These are phyloP conservation scores for Solenopsis invicta DNA, from an alignment of 1,140 invertebrate genomes.

Conservation along the genomic window DNA sequence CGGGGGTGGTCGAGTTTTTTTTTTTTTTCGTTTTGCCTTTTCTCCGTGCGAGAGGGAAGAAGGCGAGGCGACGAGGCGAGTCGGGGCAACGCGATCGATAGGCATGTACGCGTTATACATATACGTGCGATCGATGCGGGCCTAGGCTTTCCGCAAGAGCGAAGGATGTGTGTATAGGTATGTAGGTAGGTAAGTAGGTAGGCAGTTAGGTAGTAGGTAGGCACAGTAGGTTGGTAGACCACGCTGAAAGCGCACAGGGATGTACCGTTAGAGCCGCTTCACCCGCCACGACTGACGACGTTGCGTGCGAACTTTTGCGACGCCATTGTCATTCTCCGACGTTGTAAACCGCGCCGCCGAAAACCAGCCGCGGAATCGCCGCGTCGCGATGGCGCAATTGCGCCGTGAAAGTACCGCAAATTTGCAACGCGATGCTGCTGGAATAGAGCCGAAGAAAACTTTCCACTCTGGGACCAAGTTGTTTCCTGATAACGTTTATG, in stretches of 20 bases:
- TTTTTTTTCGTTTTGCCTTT: conserved; percentile 68
- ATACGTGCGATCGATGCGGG: conserved; percentile 75
- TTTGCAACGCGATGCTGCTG: conserved; percentile 38
- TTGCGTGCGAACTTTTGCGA: conserved; percentile 37
- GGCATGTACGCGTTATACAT: conserved; percentile 75
- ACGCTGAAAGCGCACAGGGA: conserved; percentile 75
- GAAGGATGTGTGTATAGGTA: conserved; percentile 73
- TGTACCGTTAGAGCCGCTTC: conserved; percentile 75
- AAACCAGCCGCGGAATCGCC: conserved; percentile 71
- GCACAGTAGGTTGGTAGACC: conserved; percentile 76
- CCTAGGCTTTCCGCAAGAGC: conserved; percentile 69
- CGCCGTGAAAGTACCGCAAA: conserved; percentile 49
- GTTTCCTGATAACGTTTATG: conserved; percentile 23
- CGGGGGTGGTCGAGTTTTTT: conserved; percentile 50
- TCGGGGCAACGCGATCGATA: conserved; percentile 72
- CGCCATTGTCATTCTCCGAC: conserved; percentile 71
- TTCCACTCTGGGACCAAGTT: neutral
- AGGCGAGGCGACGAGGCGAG: conserved; percentile 32
- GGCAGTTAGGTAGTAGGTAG: conserved; percentile 52
- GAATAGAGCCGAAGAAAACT: conserved; percentile 59
- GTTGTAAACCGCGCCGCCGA: conserved; percentile 52
- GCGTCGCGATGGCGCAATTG: conserved; percentile 69
- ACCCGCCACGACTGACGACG: conserved; percentile 43
- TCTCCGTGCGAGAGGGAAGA: conserved; percentile 53
- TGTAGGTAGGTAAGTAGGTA: conserved; percentile 75